Conservation (phyloP, 2,888 invertebrate species). For the Agrenia bidenticulata region DNA sequence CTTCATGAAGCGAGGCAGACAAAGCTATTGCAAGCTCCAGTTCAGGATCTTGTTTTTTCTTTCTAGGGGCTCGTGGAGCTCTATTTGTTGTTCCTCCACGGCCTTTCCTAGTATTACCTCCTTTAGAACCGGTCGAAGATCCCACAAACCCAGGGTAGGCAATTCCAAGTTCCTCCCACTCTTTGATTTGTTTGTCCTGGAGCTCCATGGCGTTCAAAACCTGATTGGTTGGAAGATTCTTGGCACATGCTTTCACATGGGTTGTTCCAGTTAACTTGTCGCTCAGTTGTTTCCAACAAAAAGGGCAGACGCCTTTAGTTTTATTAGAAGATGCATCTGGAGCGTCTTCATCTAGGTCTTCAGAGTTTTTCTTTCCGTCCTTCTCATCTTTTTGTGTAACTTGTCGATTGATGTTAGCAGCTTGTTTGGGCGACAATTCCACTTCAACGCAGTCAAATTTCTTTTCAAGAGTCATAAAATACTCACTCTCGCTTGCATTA, state of each 20-base stretch:
- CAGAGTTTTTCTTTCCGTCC: background rate
- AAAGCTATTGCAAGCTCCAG: conserved; percentile 58
- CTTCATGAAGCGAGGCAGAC: conserved; percentile 58
- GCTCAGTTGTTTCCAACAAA: conserved; percentile 35
- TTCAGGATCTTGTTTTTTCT: conserved; percentile 54
- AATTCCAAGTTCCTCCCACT: conserved; percentile 37
- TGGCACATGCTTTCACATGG: conserved; percentile 41
- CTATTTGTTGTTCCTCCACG: background rate
- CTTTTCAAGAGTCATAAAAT: too few relatives aligned
- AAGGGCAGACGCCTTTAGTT: conserved; percentile 32
- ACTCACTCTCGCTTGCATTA: too few relatives aligned
- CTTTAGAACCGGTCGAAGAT: background rate
- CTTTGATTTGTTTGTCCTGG: conserved; percentile 38
- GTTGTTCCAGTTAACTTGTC: conserved; percentile 35
- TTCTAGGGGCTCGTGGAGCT: conserved; percentile 9
- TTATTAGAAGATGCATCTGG: background rate
- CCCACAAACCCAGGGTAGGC: conserved; percentile 31
- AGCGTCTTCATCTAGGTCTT: conserved; percentile 8
- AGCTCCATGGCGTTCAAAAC: conserved; percentile 34
- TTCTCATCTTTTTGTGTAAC: too few relatives aligned
- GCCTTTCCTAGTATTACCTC: background rate
- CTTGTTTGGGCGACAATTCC: too few relatives aligned
- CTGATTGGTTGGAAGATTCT: conserved; percentile 31
- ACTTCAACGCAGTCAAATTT: too few relatives aligned
- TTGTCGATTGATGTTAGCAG: too few relatives aligned